These are phyloP conservation scores for Opisthograptis luteolata DNA, from an alignment of 2,888 invertebrate species.

Conservation along the genomic window DNA sequence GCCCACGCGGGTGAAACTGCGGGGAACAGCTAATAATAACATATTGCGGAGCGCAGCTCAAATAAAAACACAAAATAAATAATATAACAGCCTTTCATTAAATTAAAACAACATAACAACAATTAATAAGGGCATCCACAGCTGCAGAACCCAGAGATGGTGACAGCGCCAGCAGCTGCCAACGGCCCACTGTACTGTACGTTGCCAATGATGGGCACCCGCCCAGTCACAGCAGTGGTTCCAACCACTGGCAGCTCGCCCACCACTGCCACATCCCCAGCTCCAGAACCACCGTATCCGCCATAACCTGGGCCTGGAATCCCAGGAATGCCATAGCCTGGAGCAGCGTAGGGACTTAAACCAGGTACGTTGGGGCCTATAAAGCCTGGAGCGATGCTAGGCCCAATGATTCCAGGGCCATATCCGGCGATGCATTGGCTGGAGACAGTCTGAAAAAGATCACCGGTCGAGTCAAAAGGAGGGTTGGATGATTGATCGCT, in stretches of 20 bases:
- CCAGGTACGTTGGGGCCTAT: neutral
- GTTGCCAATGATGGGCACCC: constrained; percentile 29
- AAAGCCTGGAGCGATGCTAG: neutral
- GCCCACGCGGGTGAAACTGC: too few species aligned
- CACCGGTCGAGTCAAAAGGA: neutral
- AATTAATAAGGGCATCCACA: constrained; percentile 10
- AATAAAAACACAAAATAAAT: too few species aligned
- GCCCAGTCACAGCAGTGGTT: constrained; percentile 16
- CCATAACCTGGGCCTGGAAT: neutral
- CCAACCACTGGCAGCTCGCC: constrained; percentile 28
- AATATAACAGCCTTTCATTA: constrained; percentile 1
- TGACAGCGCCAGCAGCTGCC: constrained; percentile 24
- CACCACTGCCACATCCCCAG: constrained; percentile 27
- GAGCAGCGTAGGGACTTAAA: neutral
- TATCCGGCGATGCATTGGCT: constrained; percentile 1
- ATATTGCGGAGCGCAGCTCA: too few species aligned
- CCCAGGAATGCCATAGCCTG: too few species aligned
- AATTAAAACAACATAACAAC: neutral
- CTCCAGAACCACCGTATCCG: neutral
- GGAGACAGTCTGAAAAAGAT: constrained; percentile 4
- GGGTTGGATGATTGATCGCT: too few species aligned
- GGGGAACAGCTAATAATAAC: too few species aligned
- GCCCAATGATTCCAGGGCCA: neutral
- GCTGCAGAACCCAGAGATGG: constrained; percentile 32
- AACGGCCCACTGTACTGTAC: constrained; percentile 24